These are phyloP conservation scores for Lathamus discolor DNA, from an alignment of 2,113 vertebrate species.

Conservation along the genomic window DNA sequence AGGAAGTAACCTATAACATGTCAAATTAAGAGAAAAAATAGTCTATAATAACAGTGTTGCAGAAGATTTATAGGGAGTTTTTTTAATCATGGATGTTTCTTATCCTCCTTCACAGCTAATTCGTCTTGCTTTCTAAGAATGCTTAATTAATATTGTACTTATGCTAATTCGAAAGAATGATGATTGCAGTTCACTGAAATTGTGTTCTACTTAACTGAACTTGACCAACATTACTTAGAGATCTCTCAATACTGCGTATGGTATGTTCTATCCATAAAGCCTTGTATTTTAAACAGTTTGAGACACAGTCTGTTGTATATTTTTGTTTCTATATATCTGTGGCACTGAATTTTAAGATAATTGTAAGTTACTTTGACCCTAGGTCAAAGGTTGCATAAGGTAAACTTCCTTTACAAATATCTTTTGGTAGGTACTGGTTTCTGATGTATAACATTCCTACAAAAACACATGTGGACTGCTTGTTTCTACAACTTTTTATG, in stretches of 20 bases:
- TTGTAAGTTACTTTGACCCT: not conserved
- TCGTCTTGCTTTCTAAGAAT: conserved; percentile 44
- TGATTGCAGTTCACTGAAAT: conserved; percentile 45
- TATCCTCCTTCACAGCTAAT: conserved; percentile 33
- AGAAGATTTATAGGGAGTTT: conserved; percentile 29
- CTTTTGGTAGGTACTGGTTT: not conserved
- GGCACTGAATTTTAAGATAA: not conserved
- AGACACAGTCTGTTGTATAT: not conserved
- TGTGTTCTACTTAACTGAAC: conserved; percentile 52
- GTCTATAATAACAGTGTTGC: not conserved
- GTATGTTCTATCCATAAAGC: not conserved
- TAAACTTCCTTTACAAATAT: not conserved
- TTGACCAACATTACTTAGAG: conserved; percentile 35
- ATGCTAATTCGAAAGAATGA: conserved; percentile 42
- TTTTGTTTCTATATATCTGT: not conserved
- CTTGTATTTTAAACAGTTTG: not conserved
- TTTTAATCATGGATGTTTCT: conserved; percentile 24
- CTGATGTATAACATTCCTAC: not conserved
- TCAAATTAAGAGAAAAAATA: conserved; percentile 28
- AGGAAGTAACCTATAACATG: not conserved
- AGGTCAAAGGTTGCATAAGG: not conserved
- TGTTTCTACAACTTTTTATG: not conserved
- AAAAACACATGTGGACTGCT: not conserved
- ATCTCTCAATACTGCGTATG: not conserved
- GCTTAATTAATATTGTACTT: conserved; percentile 59